Evolutionary conservation across 2,113 vertebrate species (phyloP), one percentile per base, ranked within the genome.

Genomic region (Balaenoptera acutorostrata): DNA sequence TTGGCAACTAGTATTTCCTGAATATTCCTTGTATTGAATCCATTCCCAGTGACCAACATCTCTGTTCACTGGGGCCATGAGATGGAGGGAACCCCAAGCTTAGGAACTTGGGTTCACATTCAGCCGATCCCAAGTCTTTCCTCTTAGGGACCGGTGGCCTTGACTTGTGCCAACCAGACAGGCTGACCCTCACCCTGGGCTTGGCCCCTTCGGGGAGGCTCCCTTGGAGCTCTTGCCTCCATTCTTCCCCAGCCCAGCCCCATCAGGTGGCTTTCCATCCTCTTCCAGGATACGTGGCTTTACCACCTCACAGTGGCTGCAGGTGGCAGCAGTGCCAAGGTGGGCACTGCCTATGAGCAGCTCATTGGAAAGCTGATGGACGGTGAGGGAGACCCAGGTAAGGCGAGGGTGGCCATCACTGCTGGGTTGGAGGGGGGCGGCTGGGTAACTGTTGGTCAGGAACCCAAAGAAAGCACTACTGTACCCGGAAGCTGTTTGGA

Each of bases 311-410:
- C 99, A 0, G 99, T 99, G 98, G 99, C 99, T 96, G 99, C 99
- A 20, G 99, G 99, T 95, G 99, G 98, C 97, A 98, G 97, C 23
- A 98, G 97, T 97, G 99, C 99, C 33, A 99, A 98, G 95, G 99
- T 99, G 92, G 99, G 99, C 96, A 99, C 99, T 2, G 99, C 99
- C 97, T 99, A 99, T 81, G 99, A 99, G 97, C 99, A 99, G 97
- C 99, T 99, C 98, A 98, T 99, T 97, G 99, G 99, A 97, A 99
- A 99, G 98, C 98, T 99, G 91, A 98, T 99, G 97, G 98, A 99
- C 78, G 96, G 97, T 87, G 99, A 99, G 46, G 99, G 99, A 13
- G 99, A 99, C 87, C 98, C 98, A 96, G 99, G 99, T 99, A 98
- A 99, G 99, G 97, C 77, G 14, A 55, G 23, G 23, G 27, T 15